Base-by-base conservation (phyloP, 2,888 invertebrate species). In the Meliscaeva auricollis region DNA sequence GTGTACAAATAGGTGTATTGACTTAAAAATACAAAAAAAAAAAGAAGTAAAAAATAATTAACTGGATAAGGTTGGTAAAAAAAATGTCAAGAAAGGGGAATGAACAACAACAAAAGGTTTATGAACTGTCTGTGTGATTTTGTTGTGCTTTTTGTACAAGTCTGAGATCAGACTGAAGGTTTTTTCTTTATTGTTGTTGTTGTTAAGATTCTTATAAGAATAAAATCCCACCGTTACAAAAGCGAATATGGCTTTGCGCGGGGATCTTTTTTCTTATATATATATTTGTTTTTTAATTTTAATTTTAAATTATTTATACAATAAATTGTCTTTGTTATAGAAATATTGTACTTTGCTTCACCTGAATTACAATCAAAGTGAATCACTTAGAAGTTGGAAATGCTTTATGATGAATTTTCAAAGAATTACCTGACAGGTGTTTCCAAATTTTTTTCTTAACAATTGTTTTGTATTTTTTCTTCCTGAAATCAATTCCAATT, bases 101-200 rank as follows among this genome's bases (percentile, higher is more conserved):
- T 35, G 69, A 54, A 66, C 56, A 74, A 38, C 20, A 72, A 35
- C 48, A 78, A 84, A 84, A 84, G 84, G 84, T 84, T 84, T 84
- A 72, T 84, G 84, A 84, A 84, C 84, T 80, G 75, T 80, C 80
- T 84, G 75, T 84, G 75, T 70, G 79, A 66, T 75, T 79, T 84
- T 76, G 50, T 70, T 38, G 32, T 66, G 32, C 6, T 48, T 64
- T 64, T 15, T 30, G 32, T 48, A 8, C 17, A 32, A 64, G 69
- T 26, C 83, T 62, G 17, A 68, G 78, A 69, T 70, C 82, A 68
- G 73, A 54, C 56, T 73, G 82, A 78, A 78, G 82, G 77, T 73
- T 77, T 69, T 60, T 72, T 30, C 32, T n/a, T 26, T 22, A 15
- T 8, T 26, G 0, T 13, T 9, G 35, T n/a, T 41, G 7, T 30